These are phyloP conservation scores for Lycocorax pyrrhopterus DNA, from an alignment of 2,113 vertebrate species.

Conservation along the genomic window DNA sequence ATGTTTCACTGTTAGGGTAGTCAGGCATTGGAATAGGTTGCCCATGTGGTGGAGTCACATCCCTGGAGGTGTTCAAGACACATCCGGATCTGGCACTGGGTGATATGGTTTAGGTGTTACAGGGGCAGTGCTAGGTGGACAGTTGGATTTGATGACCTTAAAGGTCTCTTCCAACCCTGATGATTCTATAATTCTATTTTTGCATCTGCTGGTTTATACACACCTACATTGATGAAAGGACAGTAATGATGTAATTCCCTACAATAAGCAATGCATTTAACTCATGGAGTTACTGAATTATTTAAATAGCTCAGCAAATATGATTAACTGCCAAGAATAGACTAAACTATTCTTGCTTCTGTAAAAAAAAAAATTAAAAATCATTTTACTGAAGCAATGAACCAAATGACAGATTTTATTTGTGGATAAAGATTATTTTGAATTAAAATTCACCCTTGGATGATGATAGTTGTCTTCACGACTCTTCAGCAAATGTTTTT, in stretches of 20 bases:
- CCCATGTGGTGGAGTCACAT: neutral
- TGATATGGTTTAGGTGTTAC: neutral
- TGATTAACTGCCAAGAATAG: neutral
- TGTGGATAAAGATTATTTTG: neutral
- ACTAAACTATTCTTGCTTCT: neutral
- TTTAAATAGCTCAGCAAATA: neutral
- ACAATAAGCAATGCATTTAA: neutral
- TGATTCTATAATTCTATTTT: neutral
- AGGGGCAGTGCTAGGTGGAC: neutral
- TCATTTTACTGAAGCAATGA: neutral
- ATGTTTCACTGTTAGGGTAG: neutral
- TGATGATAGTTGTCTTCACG: neutral
- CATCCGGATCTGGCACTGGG: neutral
- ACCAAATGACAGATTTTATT: neutral
- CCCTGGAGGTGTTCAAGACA: neutral
- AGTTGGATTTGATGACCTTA: neutral
- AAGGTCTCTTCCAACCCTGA: neutral
- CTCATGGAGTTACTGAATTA: neutral
- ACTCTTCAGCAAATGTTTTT: slow-evolving; percentile 9
- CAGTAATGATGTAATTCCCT: neutral
- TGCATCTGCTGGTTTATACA: neutral
- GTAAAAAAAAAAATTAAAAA: neutral
- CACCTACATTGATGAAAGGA: neutral
- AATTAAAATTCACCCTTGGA: neutral
- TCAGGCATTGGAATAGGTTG: neutral